Percentiles rank a stretch among this genome's conserved stretches.
Evolutionary conservation across 2,113 vertebrate genomes (phyloP).

Genomic region (Scomber colias): DNA sequence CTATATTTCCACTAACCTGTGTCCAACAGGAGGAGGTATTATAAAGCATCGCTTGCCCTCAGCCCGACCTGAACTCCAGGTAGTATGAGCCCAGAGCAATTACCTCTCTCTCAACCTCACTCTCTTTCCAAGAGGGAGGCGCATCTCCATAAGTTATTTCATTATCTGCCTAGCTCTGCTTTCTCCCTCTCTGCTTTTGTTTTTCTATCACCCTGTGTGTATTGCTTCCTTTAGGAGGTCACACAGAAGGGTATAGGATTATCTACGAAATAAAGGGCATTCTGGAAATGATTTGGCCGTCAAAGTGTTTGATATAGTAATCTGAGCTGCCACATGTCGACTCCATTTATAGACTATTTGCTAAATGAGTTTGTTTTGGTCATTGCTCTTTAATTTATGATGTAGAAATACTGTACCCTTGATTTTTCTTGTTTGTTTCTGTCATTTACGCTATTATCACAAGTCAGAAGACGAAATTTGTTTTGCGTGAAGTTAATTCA

Average conservation of each 20-base stretch:
- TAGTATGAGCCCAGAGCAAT: slow-evolving; percentile 70
- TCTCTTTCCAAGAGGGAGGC: slow-evolving; percentile 48
- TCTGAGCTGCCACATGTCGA: slow-evolving; percentile 46
- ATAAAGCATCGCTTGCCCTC: slow-evolving; percentile 69
- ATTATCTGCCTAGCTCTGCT: slow-evolving; percentile 79
- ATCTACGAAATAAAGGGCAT: slow-evolving; percentile 69
- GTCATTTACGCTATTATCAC: not conserved
- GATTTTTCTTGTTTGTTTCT: slow-evolving; percentile 26
- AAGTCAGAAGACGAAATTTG: not conserved
- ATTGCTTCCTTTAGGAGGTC: slow-evolving; percentile 72
- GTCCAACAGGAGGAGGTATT: slow-evolving; percentile 69
- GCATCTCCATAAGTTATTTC: slow-evolving; percentile 84
- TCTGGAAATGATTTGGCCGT: slow-evolving; percentile 61
- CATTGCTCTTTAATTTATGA: slow-evolving; percentile 21
- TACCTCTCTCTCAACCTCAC: slow-evolving; percentile 66
- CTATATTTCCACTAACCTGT: slow-evolving; percentile 61
- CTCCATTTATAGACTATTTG: slow-evolving; percentile 45
- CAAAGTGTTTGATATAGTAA: slow-evolving; percentile 62
- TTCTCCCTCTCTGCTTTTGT: slow-evolving; percentile 67
- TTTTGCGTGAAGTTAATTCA: slow-evolving; percentile 26
- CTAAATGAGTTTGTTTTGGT: slow-evolving; percentile 51
- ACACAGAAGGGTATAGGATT: slow-evolving; percentile 66
- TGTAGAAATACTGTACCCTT: slow-evolving; percentile 11
- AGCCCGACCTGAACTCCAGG: slow-evolving; percentile 63
- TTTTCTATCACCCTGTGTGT: slow-evolving; percentile 58